These are phyloP conservation scores for Hydrophis major DNA, from an alignment of 2,797 vertebrate species.

Conservation along the genomic window DNA sequence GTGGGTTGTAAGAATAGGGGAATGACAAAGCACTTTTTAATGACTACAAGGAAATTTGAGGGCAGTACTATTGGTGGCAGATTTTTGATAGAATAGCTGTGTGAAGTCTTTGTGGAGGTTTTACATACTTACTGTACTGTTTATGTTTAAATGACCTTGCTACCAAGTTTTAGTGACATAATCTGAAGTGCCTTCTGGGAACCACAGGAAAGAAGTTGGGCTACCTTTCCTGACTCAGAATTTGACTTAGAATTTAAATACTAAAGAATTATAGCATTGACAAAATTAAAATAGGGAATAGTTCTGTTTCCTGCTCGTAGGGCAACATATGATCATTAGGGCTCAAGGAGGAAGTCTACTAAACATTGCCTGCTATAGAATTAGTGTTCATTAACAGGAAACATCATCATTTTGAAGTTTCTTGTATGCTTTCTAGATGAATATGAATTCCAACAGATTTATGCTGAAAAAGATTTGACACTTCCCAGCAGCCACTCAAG, in stretches of 20 bases:
- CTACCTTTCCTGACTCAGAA: background rate
- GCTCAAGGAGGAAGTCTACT: background rate
- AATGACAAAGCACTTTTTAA: background rate
- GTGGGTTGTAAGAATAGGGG: background rate
- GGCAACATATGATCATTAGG: background rate
- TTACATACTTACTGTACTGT: background rate
- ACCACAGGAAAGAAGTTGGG: background rate
- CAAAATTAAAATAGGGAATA: background rate
- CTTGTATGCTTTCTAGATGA: slow-evolving; percentile 66
- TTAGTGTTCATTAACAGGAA: slow-evolving; percentile 2
- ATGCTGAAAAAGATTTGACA: slow-evolving; percentile 65
- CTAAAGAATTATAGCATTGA: background rate
- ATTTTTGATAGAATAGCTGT: background rate
- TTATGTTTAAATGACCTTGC: background rate
- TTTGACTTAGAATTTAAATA: background rate
- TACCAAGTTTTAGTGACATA: background rate
- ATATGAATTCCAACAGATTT: slow-evolving; percentile 61
- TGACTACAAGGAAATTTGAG: background rate
- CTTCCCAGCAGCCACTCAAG: slow-evolving; percentile 66
- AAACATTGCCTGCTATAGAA: background rate
- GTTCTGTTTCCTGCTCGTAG: background rate
- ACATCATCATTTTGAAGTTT: slow-evolving; percentile 63
- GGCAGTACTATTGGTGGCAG: background rate
- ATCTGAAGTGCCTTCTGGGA: background rate
- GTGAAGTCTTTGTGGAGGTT: background rate